Base-by-base conservation (phyloP, 2,797 vertebrate genomes). In the Echeneis naucrates region DNA sequence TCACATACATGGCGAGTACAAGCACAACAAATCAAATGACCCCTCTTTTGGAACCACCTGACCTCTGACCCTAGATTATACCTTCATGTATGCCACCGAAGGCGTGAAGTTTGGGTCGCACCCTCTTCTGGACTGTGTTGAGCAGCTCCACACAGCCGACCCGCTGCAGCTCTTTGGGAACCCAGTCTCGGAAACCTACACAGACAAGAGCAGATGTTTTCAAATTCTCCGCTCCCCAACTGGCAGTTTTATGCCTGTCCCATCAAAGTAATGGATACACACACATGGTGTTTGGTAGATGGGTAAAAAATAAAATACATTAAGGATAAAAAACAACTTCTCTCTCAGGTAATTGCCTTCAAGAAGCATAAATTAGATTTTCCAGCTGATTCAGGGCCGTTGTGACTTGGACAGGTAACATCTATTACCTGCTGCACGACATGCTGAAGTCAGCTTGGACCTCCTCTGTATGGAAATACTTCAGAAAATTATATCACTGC, bases 71-170 rank as follows among this genome's bases (percentile, higher is more conserved):
- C 42, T n/a, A 4, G 16, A 8, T 19, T 27, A 50, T 35, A 98
- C 97, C 97, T 97, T 99, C 97, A 23, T 99, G 98, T 51, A 99
- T 99, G 48, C 97, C 97, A 67, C 98, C 98, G 16, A 98, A 99
- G 68, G 97, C 96, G 0, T 99, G 98, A 21, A 99, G 95, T 81
- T 99, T 99, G 87, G 98, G 98, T 48, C 96, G 93, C 1, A 99
- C 97, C 82, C 97, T 92, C 87, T 97, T 96, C 92, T 99, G 98
- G 61, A 99, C 98, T 0, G 98, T 99, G 94, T 99, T 99, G 79
- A 99, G 90, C 87, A 99, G 96, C 89, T 99, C 97, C 89, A 99
- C 97, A 5, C 97, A 99, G 75, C 97, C 97, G 66, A 98, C 97
- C 80, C 98, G 93, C 89, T 99, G 98, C 65, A 99, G 94, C 91